These are phyloP conservation scores for Callimorpha dominula DNA, from an alignment of 2,888 invertebrate genomes.

Conservation along the genomic window DNA sequence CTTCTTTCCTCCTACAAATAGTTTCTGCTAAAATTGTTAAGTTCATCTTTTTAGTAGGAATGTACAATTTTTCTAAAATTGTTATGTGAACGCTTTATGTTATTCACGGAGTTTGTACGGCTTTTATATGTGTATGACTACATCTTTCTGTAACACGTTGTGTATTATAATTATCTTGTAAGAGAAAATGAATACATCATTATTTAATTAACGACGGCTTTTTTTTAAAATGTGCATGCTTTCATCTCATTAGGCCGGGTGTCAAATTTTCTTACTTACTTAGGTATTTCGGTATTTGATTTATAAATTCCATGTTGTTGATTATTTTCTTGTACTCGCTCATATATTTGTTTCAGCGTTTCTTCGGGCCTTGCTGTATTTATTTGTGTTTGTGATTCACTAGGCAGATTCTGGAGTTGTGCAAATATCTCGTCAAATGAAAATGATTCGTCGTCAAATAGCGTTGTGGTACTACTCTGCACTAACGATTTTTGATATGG, in stretches of 20 bases:
- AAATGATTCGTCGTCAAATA: neutral
- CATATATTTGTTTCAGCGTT: neutral
- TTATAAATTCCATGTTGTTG: neutral
- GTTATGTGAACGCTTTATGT: too few relatives aligned
- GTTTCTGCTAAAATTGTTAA: too few relatives aligned
- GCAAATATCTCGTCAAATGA: slow-evolving; percentile 5
- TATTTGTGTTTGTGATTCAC: neutral
- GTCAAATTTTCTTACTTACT: neutral
- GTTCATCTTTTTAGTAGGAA: too few relatives aligned
- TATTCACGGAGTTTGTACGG: too few relatives aligned
- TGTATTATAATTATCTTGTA: too few relatives aligned
- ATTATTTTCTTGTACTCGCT: neutral
- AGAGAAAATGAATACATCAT: too few relatives aligned
- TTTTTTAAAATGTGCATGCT: too few relatives aligned
- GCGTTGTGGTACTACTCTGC: neutral
- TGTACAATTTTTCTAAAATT: too few relatives aligned
- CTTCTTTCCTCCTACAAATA: too few relatives aligned
- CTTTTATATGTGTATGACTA: too few relatives aligned
- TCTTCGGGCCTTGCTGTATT: neutral
- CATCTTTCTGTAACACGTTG: too few relatives aligned
- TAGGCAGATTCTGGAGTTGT: neutral
- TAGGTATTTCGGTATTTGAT: neutral
- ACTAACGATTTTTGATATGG: neutral
- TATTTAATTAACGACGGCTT: too few relatives aligned
- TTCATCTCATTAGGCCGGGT: neutral